Percentiles rank a stretch among this genome's conserved stretches.
phyloP scores from a whole-genome alignment of 2,113 vertebrate species.

The Bungarus multicinctus region DNA sequence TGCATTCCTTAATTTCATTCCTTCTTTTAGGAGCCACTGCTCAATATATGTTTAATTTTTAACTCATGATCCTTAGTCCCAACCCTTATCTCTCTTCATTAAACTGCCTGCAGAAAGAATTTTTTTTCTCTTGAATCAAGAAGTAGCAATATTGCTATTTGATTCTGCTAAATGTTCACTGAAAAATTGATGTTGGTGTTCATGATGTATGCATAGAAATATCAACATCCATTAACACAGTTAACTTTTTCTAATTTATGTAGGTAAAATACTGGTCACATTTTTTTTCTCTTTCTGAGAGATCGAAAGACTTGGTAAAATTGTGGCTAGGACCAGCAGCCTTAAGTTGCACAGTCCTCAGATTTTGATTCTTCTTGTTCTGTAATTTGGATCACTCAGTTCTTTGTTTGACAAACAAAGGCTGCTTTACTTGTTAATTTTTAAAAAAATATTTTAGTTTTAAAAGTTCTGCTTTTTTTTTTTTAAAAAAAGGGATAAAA shows the following conservation, averaged over 20 bases:
- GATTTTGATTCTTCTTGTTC: neutral
- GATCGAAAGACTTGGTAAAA: neutral
- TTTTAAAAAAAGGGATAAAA: neutral
- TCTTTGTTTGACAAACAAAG: neutral
- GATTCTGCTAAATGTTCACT: neutral
- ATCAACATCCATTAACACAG: neutral
- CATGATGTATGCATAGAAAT: neutral
- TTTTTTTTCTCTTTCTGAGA: neutral
- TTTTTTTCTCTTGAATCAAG: neutral
- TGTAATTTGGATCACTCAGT: neutral
- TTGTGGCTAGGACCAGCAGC: neutral
- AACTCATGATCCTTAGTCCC: neutral
- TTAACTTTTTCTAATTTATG: neutral
- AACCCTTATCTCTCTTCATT: neutral
- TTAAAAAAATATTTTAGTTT: neutral
- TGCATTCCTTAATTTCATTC: neutral
- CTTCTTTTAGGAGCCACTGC: neutral
- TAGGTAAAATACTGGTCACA: neutral
- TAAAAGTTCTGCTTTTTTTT: neutral
- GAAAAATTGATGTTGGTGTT: neutral
- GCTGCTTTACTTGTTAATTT: neutral
- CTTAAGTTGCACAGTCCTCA: neutral
- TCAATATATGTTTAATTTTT: neutral
- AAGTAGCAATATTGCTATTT: neutral
- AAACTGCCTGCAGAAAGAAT: neutral